Conservation (phyloP, 2,113 vertebrate species). For the Menidia beryllina region DNA sequence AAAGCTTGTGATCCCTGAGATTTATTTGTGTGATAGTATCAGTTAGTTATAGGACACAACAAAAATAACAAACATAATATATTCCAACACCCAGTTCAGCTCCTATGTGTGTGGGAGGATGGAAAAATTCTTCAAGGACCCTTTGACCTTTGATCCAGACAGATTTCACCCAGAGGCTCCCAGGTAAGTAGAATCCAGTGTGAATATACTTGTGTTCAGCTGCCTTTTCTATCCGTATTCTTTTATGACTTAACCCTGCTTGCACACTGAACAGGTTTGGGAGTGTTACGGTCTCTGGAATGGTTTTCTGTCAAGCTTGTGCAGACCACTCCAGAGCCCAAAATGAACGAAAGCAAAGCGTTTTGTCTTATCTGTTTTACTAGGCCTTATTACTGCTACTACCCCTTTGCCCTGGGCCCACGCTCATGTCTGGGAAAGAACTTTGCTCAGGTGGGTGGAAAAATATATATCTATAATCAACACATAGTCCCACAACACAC, state of each 20-base stretch:
- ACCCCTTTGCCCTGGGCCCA: constrained; percentile 90
- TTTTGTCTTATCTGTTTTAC: constrained; percentile 11
- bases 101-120: constrained; percentile 84
- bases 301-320: too few relatives aligned
- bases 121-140: constrained; percentile 90
- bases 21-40: too few relatives aligned
- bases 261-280: too few relatives aligned
- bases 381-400: constrained; percentile 86
- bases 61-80: too few relatives aligned
- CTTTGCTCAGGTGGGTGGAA: constrained; percentile 88
- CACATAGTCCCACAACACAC: neutral
- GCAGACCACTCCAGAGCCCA: too few relatives aligned
- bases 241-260: too few relatives aligned
- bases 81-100: constrained; percentile 80
- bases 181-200: constrained; percentile 82
- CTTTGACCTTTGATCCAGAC: constrained; percentile 90
- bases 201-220: too few relatives aligned
- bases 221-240: too few relatives aligned
- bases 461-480: neutral
- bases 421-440: constrained; percentile 90
- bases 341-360: neutral
- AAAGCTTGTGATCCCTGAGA: too few relatives aligned
- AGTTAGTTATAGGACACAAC: too few relatives aligned
- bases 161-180: constrained; percentile 89
- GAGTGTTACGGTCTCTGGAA: too few relatives aligned